phyloP scores from a whole-genome alignment of 2,113 vertebrate genomes.

The Gopherus flavomarginatus region DNA sequence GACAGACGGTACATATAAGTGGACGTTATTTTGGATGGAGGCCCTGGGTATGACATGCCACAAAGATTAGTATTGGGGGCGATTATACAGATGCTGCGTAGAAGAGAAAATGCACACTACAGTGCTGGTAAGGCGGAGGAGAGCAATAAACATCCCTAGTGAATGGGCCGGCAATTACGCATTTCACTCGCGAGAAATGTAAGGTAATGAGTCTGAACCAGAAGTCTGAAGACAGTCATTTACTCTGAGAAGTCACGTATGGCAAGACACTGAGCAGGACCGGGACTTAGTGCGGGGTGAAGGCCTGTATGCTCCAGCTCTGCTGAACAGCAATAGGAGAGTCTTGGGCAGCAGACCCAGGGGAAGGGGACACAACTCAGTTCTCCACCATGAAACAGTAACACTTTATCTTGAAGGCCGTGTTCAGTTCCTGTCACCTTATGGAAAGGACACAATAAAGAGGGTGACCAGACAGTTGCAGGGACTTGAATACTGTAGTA shows the following conservation, averaged over 20 bases:
- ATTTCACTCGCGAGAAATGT: not conserved
- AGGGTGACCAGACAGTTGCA: not conserved
- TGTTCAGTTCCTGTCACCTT: not conserved
- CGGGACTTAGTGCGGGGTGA: not conserved
- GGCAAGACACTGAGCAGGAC: not conserved
- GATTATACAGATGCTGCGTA: not conserved
- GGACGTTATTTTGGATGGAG: not conserved
- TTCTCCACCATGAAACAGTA: too few species aligned
- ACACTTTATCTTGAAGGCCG: not conserved
- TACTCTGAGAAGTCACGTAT: not conserved
- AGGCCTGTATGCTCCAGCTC: too few species aligned
- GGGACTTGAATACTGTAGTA: not conserved
- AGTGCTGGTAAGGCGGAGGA: not conserved
- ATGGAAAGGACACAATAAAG: not conserved
- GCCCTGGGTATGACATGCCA: not conserved
- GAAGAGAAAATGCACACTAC: not conserved
- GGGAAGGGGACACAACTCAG: too few species aligned
- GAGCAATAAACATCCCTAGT: not conserved
- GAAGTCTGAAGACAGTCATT: not conserved
- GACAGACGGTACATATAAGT: not conserved
- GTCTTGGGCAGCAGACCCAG: too few species aligned
- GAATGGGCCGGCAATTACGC: not conserved
- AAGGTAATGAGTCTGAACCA: not conserved
- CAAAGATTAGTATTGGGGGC: not conserved
- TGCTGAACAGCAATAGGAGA: too few species aligned